Evolutionary conservation across 2,888 invertebrate species (phyloP), one percentile per base, ranked within the genome.

Genomic region (Theretra japonica): DNA sequence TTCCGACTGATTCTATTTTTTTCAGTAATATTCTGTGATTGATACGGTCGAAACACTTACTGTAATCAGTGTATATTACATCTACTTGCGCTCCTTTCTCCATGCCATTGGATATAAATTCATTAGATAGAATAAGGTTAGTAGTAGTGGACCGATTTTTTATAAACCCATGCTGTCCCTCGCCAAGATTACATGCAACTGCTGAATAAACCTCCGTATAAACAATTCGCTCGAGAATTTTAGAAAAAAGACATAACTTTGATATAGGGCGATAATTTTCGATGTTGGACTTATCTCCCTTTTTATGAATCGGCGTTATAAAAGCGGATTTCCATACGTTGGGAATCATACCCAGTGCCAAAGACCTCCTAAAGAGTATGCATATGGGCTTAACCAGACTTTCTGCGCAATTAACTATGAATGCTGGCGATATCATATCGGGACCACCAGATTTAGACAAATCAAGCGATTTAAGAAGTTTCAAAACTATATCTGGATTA

Each of bases 231-330:
- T 68, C 68, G 23, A 68, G 50, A 17, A 68, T 53, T 53, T 68
- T 50, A 6, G 50, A 50, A 28, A 68, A 68, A 4, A 68, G 25
- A 68, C 68, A 68, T 2, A 68, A 4, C 17, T 69, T 69, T 7
- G 69, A 69, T 56, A 53, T 69, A 4, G 68, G 53, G 11, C 68
- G 23, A 28, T 68, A 68, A 53, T 68, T 68, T 25, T 28, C 28
- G 1, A 68, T n/a, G 4, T 50, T 19, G 4, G 50, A 50, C n/a
- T 68, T 68, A 25, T 23, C 19, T 28, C 68, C 68, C 68, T 23
- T 50, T 68, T 68, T 68, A 28, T 68, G 53, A 17, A 62, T 41
- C 3, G 62, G 62, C 4, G 62, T 62, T n/a, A 62, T 33, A n/a
- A 62, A 33, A 6, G 68, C 25, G 17, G 68, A 68, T 28, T 68